Evolutionary conservation across 2,113 vertebrate genomes (phyloP), one percentile per base, ranked within the genome.

Genomic region (Amphiprion percula): DNA sequence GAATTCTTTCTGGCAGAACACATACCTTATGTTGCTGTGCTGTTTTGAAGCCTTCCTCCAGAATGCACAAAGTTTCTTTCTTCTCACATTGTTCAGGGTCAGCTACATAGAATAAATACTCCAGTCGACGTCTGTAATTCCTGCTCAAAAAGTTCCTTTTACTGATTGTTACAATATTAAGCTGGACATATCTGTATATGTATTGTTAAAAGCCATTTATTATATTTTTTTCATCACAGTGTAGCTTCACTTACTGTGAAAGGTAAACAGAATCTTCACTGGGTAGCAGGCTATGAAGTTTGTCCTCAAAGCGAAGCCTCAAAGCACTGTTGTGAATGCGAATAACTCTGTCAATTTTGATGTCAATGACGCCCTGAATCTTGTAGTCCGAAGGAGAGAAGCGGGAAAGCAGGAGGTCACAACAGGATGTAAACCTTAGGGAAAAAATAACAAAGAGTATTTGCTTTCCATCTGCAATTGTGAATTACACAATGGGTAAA

Each of bases 301-400:
- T 97, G 44, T 97, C 94, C 86, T 97, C 95, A 68, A 97, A 96
- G 77, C 94, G 93, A 82, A 96, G 88, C 67, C 93, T 94, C 72
- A 96, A 84, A 47, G 93, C 93, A n/a, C 94, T 92, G 80, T 95
- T 97, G 58, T 96, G 94, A 68, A 97, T 87, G 62, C 95, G 94
- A 62, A 97, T 87, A 24, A 97, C 90, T 49, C 82, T 65, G 58
- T 95, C 94, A 78, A 96, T 93, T 91, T 95, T 96, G 50, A 97
- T 85, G 64, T 92, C 91, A 9, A 89, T 90, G 79, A 96, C 86
- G 55, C 90, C 85, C 10, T 92, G 87, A 21, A 53, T 44, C 85
- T 88, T 94, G 91, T 95, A 96, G 74, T 97, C 96, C 88, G 87
- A 86, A 0, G 76, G 75, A 84, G 93, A 95, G 90, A 97, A 97